Percentiles rank a stretch among this genome's conserved stretches.
phyloP scores from a whole-genome alignment of 2,113 vertebrate genomes.

The Myodes glareolus region DNA sequence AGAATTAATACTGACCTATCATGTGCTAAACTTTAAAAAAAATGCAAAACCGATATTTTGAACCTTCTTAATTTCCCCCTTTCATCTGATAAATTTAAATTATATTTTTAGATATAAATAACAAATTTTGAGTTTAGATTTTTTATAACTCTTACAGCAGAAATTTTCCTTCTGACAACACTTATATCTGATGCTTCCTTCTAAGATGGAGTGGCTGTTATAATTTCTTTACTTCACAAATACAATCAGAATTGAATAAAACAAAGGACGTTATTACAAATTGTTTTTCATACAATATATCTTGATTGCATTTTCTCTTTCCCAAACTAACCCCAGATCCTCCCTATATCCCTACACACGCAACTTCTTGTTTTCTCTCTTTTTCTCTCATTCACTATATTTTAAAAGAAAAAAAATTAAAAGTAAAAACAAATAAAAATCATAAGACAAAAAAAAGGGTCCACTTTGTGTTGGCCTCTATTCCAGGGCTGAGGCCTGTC shows the following conservation, averaged over 20 bases:
- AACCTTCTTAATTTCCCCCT: not conserved
- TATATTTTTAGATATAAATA: slow-evolving; percentile 4
- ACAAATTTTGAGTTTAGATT: not conserved
- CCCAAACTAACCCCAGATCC: not conserved
- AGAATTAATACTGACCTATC: not conserved
- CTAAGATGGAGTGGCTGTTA: not conserved
- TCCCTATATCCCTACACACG: not conserved
- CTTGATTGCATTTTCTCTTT: not conserved
- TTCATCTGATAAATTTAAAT: not conserved
- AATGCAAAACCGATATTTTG: not conserved
- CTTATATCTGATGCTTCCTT: not conserved
- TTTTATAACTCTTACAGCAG: not conserved
- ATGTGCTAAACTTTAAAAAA: not conserved
- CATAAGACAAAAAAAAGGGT: not conserved
- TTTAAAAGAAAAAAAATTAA: not conserved
- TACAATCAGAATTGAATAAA: not conserved
- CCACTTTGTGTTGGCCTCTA: not conserved
- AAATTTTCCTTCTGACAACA: not conserved
- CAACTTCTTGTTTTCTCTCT: not conserved
- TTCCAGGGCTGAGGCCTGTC: not conserved
- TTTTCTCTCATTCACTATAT: not conserved
- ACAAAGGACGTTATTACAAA: not conserved
- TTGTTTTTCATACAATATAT: not conserved
- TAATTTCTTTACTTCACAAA: not conserved
- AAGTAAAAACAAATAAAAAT: not conserved